phyloP scores from a whole-genome alignment of 2,113 vertebrate genomes.

The Macquaria ambigua region DNA sequence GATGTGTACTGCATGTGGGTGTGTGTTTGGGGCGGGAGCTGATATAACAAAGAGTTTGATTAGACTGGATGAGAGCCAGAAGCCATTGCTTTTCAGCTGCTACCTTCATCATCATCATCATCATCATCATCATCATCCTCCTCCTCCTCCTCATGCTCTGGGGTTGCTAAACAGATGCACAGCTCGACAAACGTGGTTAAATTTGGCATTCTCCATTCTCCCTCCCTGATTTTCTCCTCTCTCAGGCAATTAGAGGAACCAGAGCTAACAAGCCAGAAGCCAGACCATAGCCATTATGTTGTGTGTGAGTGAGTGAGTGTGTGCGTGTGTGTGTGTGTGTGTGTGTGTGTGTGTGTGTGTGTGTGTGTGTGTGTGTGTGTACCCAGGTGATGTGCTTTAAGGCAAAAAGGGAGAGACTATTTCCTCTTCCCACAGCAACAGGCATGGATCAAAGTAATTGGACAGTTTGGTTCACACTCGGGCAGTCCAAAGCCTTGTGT shows the following conservation, averaged over 20 bases:
- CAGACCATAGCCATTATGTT: slow-evolving; percentile 55
- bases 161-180: slow-evolving; percentile 59
- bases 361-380: background rate
- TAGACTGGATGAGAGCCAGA: slow-evolving; percentile 44
- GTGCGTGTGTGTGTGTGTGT: background rate
- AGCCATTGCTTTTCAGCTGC: slow-evolving; percentile 48
- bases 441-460: slow-evolving; percentile 73
- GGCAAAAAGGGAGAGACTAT: slow-evolving; percentile 30
- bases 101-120: slow-evolving; percentile 15
- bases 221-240: slow-evolving; percentile 34
- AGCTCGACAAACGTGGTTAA: slow-evolving; percentile 55
- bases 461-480: slow-evolving; percentile 68
- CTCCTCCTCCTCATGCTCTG: slow-evolving; percentile 30
- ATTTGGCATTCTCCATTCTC: slow-evolving; percentile 52
- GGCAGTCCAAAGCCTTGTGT: slow-evolving; percentile 29
- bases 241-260: slow-evolving; percentile 61
- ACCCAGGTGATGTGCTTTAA: slow-evolving; percentile 58
- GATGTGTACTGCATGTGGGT: background rate
- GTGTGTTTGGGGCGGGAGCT: background rate
- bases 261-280: slow-evolving; percentile 50
- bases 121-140: slow-evolving; percentile 24
- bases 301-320: slow-evolving; percentile 2
- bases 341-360: background rate
- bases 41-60: slow-evolving; percentile 53
- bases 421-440: slow-evolving; percentile 49